Base-by-base conservation (phyloP, 2,888 invertebrate genomes). In the Nysson spinosus region DNA sequence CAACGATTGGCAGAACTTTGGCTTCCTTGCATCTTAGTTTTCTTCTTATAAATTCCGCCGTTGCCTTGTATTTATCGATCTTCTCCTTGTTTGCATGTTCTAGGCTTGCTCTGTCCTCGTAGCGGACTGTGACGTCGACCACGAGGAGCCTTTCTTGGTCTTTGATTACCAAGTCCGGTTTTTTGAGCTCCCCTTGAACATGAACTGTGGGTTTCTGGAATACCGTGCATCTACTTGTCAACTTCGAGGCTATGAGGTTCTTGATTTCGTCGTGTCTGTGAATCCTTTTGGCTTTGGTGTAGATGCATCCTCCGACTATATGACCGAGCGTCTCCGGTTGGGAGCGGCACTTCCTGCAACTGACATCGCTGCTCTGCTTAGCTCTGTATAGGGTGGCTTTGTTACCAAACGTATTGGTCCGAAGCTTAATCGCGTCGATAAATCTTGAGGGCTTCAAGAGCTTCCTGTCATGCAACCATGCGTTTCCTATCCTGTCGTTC, bases 161-260 rank as follows among this genome's bases (percentile, higher is more conserved):
- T 39, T 46, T 55, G 1, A 55, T 32, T 1, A 55, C 46, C 35
- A 49, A 16, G 17, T 51, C 40, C 9, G 40, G 51, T 9, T 32
- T 40, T n/a, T 24, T 30, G 22, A 37, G 19, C 1, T 37, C 44
- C 3, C 44, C 42, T 4, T 17, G 1, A 0, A 37, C 44, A 1
- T 44, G 35, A 0, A 30, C 26, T 0, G 17, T 12, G 3, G 35
- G 37, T 42, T 49, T 19, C 6, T 9, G 4, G 14, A n/a, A 40
- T 14, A 51, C 51, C 4, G 14, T 30, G 14, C n/a, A 3, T 4
- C n/a, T 0, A 4, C 9, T 7, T 0, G 5, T 7, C 1, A 50
- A 1, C 4, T 28, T 28, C 3, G 12, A 1, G 11, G n/a, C n/a
- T 7, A 34, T 26, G 1, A 20, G 5, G 1, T 43, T 0, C 14